Percentiles rank a stretch among this genome's conserved stretches.
These are phyloP conservation scores for Margaritifera margaritifera DNA, from an alignment of 2,888 invertebrate genomes.

Conservation along the genomic window DNA sequence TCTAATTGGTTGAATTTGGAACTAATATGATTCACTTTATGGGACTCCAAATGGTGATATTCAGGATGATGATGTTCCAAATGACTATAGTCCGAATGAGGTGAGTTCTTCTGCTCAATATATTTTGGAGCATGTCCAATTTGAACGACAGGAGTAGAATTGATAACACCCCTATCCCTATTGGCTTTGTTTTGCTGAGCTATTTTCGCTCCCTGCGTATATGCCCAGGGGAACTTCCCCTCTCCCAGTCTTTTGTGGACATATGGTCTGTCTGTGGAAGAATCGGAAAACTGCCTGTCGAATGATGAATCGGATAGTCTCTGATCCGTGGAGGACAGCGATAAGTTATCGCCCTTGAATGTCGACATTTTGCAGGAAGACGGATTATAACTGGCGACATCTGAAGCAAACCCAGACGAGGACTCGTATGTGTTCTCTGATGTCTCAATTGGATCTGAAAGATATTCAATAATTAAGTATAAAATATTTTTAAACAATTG, in stretches of 20 bases:
- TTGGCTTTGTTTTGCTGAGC: conserved; percentile 34
- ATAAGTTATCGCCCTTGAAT: conserved; percentile 52
- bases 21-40: too few relatives aligned
- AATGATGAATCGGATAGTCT: conserved; percentile 50
- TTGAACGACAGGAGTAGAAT: conserved; percentile 18
- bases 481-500: too few relatives aligned
- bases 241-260: conserved; percentile 42
- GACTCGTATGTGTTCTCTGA: conserved; percentile 65
- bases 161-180: conserved; percentile 17
- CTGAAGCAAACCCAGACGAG: conserved; percentile 70
- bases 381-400: conserved; percentile 48
- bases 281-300: conserved; percentile 42
- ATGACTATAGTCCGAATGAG: conserved; percentile 21
- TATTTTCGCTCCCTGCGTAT: conserved; percentile 36
- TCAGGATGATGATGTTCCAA: conserved; percentile 40
- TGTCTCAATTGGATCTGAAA: conserved; percentile 44
- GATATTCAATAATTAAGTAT: neutral
- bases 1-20: conserved; percentile 31
- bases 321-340: conserved; percentile 36
- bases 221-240: conserved; percentile 43
- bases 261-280: conserved; percentile 36
- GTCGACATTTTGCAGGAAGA: conserved; percentile 41
- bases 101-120: neutral
- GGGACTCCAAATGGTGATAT: conserved; percentile 15
- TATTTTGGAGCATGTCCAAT: too few relatives aligned